Evolutionary conservation across 2,888 invertebrate species (phyloP), one percentile per base, ranked within the genome.

Genomic region (Limnephilus marmoratus): DNA sequence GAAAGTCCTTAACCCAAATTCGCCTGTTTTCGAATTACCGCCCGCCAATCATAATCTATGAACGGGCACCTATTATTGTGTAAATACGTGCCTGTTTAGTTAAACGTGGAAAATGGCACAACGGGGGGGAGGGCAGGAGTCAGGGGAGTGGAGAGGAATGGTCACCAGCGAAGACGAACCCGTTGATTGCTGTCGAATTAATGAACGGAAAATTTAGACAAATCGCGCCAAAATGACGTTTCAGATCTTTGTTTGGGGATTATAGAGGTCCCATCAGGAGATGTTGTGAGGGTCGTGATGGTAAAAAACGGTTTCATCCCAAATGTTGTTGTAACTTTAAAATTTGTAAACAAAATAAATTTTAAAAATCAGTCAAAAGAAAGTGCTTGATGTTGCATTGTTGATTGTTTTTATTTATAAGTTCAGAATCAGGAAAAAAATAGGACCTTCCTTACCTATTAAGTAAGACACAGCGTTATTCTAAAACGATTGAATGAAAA

Each of bases 1-100:
- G 91, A 93, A 90, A 93, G 92, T 93, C 93, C 93, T 93, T 93
- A 93, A 93, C 93, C 93, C 90, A 93, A 90, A 90, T 93, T 81
- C 87, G 90, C 49, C 81, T 53, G 90, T 91, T 91, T 90, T 92
- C 93, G 90, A 93, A 92, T 92, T 85, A 88, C 90, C 89, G 81
- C 37, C 92, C 90, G 92, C 91, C 93, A 93, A 91, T 92, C 91
- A 93, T 92, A 45, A 88, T 92, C 92, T 53, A 18, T 85, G 80
- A 45, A 45, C 37, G 37, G 68, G 80, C 31, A 68, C n/a, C 9
- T 68, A 68, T 68, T 68, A 13, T 85, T 81, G 34, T 49, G 49
- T 49, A 49, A 49, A 49, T 49, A 49, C 13, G 49, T 49, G 49
- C 49, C 49, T 15, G 49, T 49, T 49, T 49, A 15, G 49, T 82